phyloP scores from a whole-genome alignment of 2,888 invertebrate genomes.

The Drosophila diplacantha region DNA sequence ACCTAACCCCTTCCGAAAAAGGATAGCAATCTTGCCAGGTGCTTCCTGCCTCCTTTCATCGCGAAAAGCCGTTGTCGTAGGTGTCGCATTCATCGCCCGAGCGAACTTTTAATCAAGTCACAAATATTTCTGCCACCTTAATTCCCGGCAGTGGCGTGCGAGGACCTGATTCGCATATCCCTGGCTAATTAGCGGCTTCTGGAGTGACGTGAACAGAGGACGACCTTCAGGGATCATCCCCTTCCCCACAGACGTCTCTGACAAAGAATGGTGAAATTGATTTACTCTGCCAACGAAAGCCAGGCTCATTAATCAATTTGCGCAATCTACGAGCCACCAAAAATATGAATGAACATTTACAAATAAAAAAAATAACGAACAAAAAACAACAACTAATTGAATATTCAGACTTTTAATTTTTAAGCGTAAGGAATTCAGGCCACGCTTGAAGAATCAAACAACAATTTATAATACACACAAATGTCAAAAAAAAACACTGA shows the following conservation, averaged over 20 bases:
- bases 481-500: neutral
- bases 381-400: constrained; percentile 14
- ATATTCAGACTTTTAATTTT: constrained; percentile 19
- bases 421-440: neutral
- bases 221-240: constrained; percentile 23
- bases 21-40: constrained; percentile 25
- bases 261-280: constrained; percentile 20
- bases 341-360: constrained; percentile 6
- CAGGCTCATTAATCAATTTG: constrained; percentile 34
- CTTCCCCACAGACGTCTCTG: neutral
- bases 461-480: constrained; percentile 8
- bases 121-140: constrained; percentile 32
- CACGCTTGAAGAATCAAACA: constrained; percentile 9
- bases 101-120: constrained; percentile 38
- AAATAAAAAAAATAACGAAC: constrained; percentile 1
- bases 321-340: neutral
- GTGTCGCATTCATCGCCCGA: constrained; percentile 22
- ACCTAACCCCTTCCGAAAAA: constrained; percentile 8
- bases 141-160: constrained; percentile 25
- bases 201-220: constrained; percentile 14
- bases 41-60: constrained; percentile 8
- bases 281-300: constrained; percentile 9
- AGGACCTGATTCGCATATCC: constrained; percentile 54
- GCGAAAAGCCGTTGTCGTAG: constrained; percentile 4
- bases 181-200: constrained; percentile 47